Base-by-base conservation (phyloP, 2,888 invertebrate species). In the Thera britannica region DNA sequence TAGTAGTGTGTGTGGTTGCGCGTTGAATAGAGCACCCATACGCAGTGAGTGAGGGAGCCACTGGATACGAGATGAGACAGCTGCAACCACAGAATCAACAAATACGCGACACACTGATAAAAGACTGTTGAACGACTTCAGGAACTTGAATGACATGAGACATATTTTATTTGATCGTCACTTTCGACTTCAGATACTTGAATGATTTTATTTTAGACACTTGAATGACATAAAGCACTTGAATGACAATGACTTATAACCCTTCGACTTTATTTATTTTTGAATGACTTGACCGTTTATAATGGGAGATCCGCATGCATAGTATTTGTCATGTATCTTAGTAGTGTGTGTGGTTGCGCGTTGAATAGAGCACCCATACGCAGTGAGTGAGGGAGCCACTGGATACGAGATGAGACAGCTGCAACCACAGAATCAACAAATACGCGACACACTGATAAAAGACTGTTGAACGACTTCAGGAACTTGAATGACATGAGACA, bases 61-160 rank as follows among this genome's bases (percentile, higher is more conserved):
- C 92, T 36, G 93, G 95, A 63, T 97, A 97, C 83, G 97, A 99
- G 93, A 95, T 98, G 79, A 97, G 98, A 73, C 99, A 99, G 88
- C 94, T 99, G 71, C 98, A 99, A 85, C 98, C 98, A 79, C 99
- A 99, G 92, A 99, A 99, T 89, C 95, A 96, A 51, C 94, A 98
- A 36, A 95, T 99, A 49, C 95, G 98, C 55, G 99, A 99, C 84
- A 99, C 99, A 0, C 94, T 99, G 12, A 23, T 23, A 38, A 38
- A 38, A 38, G 38, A 6, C 38, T 5, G 4, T 38, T 38, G 38
- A 38, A 38, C 6, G 38, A 38, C 38, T 38, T 5, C 38, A 38
- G 38, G 38, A 23, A 23, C 38, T 38, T 38, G 38, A 38, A 4
- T 38, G 5, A 4, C 38, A 4, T 0, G 3, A 38, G 38, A 1